A percentile compares a stretch with the other conserved stretches of the same genome.
Conservation (phyloP, 2,888 invertebrate species). For the Bruchidius siliquastri region DNA sequence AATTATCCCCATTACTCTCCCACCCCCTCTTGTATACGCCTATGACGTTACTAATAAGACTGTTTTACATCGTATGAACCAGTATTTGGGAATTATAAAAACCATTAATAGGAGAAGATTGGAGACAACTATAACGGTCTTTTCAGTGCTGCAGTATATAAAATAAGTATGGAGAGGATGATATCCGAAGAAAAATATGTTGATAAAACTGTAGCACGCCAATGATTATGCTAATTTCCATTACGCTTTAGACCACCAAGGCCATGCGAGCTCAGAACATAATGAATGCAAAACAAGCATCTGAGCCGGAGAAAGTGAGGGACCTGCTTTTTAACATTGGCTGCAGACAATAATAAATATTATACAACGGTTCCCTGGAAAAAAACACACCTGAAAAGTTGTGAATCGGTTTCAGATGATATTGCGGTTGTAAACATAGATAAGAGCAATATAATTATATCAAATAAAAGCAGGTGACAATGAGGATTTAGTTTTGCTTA, state of each 20-base stretch:
- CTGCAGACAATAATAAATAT: background rate
- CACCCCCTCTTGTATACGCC: too few relatives aligned
- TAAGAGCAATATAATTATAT: background rate
- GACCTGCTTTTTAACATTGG: background rate
- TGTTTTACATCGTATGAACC: too few relatives aligned
- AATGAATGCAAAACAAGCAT: background rate
- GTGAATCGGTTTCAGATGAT: too few relatives aligned
- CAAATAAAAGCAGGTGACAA: background rate
- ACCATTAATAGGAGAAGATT: too few relatives aligned
- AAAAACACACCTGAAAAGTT: background rate
- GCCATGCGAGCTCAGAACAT: background rate
- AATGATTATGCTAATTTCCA: background rate
- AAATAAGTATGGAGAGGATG: too few relatives aligned
- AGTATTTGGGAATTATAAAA: too few relatives aligned
- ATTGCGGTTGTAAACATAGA: background rate
- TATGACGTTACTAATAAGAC: too few relatives aligned
- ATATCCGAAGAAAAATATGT: too few relatives aligned
- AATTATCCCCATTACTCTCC: too few relatives aligned
- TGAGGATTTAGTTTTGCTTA: background rate
- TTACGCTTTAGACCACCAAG: background rate
- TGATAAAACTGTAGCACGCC: background rate
- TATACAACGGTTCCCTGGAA: background rate
- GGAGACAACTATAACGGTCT: too few relatives aligned
- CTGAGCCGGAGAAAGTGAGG: background rate
- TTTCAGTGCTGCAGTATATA: too few relatives aligned